These are phyloP conservation scores for Betta splendens DNA, from an alignment of 2,797 vertebrate genomes.

Conservation along the genomic window DNA sequence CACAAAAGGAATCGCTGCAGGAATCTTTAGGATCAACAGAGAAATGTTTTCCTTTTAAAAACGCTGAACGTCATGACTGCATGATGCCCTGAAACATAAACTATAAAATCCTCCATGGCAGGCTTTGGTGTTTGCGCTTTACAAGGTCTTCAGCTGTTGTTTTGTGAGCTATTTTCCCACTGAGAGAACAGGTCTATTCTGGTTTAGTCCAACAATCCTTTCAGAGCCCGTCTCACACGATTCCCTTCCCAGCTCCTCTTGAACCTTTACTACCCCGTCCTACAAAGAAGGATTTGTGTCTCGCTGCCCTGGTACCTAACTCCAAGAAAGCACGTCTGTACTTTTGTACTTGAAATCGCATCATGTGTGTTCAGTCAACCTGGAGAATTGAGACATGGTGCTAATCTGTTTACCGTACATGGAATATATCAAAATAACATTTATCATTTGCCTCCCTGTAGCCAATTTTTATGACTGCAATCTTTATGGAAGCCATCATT, in stretches of 20 bases:
- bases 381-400: conserved; percentile 1
- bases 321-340: conserved; percentile 17
- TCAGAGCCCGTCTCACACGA: conserved; percentile 9
- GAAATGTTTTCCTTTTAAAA: too few species aligned
- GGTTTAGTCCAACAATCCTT: conserved; percentile 14
- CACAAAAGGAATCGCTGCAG: not conserved
- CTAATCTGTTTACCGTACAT: conserved; percentile 16
- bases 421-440: conserved; percentile 3
- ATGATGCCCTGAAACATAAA: not conserved
- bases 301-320: conserved; percentile 12
- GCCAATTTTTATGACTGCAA: conserved; percentile 26
- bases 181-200: conserved; percentile 7
- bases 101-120: not conserved
- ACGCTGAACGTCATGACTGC: not conserved
- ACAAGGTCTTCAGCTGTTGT: conserved; percentile 7
- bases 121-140: conserved; percentile 10
- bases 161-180: conserved; percentile 3
- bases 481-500: conserved; percentile 4
- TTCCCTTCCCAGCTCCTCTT: conserved; percentile 24
- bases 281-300: conserved; percentile 39
- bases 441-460: not conserved
- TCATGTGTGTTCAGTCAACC: not conserved
- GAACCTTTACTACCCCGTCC: conserved; percentile 23
- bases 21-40: not conserved
- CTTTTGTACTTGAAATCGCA: conserved; percentile 5